phyloP scores from a whole-genome alignment of 2,797 vertebrate genomes.

The Borostomias antarcticus region DNA sequence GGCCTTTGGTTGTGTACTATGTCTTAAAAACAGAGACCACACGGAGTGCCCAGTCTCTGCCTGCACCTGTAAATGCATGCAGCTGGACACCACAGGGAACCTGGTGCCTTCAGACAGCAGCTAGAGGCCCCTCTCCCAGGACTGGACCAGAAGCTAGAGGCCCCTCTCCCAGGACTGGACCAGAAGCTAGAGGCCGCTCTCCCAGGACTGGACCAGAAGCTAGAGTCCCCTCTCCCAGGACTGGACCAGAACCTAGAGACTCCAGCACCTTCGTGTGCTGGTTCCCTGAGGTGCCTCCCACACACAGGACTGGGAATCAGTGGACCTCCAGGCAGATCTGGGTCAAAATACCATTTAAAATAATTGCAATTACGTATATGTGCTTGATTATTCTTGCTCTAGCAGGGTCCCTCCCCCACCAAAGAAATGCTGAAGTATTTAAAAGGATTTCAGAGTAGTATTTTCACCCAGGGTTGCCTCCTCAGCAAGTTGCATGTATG shows the following conservation, averaged over 20 bases:
- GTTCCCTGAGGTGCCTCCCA: too few relatives aligned
- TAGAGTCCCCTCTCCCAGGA: slow-evolving; percentile 60
- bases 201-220: slow-evolving; percentile 64
- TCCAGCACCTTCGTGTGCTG: too few relatives aligned
- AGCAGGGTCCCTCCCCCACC: too few relatives aligned
- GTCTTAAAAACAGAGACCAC: slow-evolving; percentile 86
- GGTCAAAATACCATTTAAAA: too few relatives aligned
- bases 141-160: slow-evolving; percentile 75
- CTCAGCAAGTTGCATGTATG: slow-evolving; percentile 38
- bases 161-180: not conserved
- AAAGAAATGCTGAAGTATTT: too few relatives aligned
- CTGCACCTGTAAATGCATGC: slow-evolving; percentile 98
- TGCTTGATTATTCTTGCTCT: too few relatives aligned
- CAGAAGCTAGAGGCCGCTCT: slow-evolving; percentile 76
- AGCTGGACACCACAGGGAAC: slow-evolving; percentile 97
- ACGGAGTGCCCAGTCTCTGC: slow-evolving; percentile 96
- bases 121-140: slow-evolving; percentile 62
- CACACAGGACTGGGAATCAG: too few relatives aligned
- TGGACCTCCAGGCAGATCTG: too few relatives aligned
- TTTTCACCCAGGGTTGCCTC: too few relatives aligned
- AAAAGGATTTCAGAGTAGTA: not conserved
- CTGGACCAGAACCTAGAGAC: not conserved
- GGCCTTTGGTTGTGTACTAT: slow-evolving; percentile 10
- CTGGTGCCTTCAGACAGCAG: slow-evolving; percentile 91
- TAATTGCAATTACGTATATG: too few relatives aligned